Evolutionary conservation across 2,888 invertebrate genomes (phyloP).

Genomic region (Psylliodes chrysocephalus): DNA sequence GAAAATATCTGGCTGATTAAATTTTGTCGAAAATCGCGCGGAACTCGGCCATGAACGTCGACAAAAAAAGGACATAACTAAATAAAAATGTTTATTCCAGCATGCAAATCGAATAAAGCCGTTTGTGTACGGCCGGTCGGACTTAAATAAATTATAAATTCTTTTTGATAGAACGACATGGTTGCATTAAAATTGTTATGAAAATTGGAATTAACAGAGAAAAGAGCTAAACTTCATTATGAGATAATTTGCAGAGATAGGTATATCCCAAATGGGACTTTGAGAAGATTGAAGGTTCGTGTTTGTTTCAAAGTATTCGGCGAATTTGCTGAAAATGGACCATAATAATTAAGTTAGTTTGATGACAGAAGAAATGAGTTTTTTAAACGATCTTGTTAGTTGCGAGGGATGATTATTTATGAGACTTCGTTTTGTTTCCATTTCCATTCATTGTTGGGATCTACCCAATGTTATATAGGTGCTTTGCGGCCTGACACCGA

Average conservation of each 20-base stretch:
- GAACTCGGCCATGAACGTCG: conserved; percentile 32
- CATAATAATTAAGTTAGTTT: not conserved
- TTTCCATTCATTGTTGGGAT: no score
- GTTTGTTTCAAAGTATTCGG: not conserved
- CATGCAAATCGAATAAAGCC: conserved; percentile 51
- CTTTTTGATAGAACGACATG: conserved; percentile 47
- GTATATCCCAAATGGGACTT: not conserved
- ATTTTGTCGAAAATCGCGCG: conserved; percentile 34
- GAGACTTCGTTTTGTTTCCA: no score
- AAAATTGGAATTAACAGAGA: conserved; percentile 38
- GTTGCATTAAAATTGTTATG: conserved; percentile 43
- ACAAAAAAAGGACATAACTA: conserved; percentile 37
- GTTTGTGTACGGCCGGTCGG: conserved; percentile 46
- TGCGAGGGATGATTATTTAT: no score
- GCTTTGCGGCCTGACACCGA: no score
- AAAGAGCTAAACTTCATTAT: conserved; percentile 29
- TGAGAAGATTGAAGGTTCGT: not conserved
- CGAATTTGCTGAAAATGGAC: not conserved
- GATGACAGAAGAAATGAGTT: no score
- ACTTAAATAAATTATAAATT: conserved; percentile 53
- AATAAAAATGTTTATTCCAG: conserved; percentile 49
- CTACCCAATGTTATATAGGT: no score
- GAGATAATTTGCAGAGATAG: conserved; percentile 7
- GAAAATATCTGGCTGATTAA: conserved; percentile 37
- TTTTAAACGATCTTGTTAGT: no score